Base-by-base conservation (phyloP, 2,888 invertebrate species). In the Nineta flava region DNA sequence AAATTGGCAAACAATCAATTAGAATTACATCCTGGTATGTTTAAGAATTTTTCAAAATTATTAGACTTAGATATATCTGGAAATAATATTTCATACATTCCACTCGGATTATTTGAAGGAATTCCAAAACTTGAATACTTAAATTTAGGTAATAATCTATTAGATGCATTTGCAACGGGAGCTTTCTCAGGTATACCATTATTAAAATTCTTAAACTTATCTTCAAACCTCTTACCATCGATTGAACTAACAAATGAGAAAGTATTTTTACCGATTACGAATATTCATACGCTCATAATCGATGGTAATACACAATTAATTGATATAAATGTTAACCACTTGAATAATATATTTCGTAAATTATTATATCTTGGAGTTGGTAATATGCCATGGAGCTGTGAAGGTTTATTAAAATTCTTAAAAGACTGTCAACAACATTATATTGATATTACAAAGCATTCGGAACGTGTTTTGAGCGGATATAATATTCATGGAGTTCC, bases 401-500 rank as follows among this genome's bases (percentile, higher is more conserved):
- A 31, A 13, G 13, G 19, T 10, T 44, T 44, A 26, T 21, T 44
- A 21, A 19, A 19, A 44, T 44, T 44, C 13, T 44, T 44, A 10
- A 19, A 44, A 44, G 19, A 17, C 5, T 44, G 44, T 13, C 26
- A 19, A 21, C 9, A 26, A 17, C 44, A 21, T 26, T 44, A 26
- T 26, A 44, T 44, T 44, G 44, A 44, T 44, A 26, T 44, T 19
- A 44, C 44, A 26, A 44, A 44, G 9, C 44, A 44, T n/a, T n/a
- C 26, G 26, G 44, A 44, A 26, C 21, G 44, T 17, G 12, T 19
- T 13, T 44, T 17, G 9, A 19, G 10, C 19, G 44, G 12, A 26
- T 9, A 19, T 26, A 44, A 44, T 44, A 44, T 44, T 44, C 44
- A 44, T 26, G 44, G 44, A 13, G 26, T 44, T 26, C 9, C 15